Percentiles rank a stretch among this genome's conserved stretches.
Conservation (phyloP, 2,888 invertebrate genomes). For the Agonopterix arenella region DNA sequence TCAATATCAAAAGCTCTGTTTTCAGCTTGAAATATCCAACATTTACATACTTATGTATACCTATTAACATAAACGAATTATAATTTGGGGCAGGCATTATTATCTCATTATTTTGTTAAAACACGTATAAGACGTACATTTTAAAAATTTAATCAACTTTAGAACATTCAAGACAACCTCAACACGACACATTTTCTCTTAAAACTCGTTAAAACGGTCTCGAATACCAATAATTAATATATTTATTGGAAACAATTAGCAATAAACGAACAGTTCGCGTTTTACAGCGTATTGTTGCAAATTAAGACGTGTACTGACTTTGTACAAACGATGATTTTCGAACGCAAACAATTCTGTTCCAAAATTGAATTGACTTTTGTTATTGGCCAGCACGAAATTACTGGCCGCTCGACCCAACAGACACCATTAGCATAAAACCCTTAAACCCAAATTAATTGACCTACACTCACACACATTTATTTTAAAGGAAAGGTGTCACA, state of each 20-base stretch:
- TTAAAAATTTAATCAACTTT: too few species aligned
- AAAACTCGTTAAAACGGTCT: conserved; percentile 14
- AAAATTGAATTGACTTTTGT: conserved; percentile 11
- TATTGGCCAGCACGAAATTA: conserved; percentile 11
- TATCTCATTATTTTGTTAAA: too few species aligned
- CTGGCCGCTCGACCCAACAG: conserved; percentile 1
- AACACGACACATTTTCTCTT: conserved; percentile 14
- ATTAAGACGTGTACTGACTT: conserved; percentile 28
- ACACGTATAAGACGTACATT: too few species aligned
- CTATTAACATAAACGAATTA: too few species aligned
- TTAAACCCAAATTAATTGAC: conserved; percentile 11
- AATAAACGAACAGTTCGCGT: conserved; percentile 32
- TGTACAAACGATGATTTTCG: conserved; percentile 1
- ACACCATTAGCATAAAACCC: conserved; percentile 9
- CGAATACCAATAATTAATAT: conserved; percentile 12
- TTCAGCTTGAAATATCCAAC: too few species aligned
- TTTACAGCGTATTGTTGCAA: conserved; percentile 48
- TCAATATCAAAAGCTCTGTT: too few species aligned
- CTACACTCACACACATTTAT: not conserved
- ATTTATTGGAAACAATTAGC: conserved; percentile 45
- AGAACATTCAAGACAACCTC: not conserved
- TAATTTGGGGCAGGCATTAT: too few species aligned
- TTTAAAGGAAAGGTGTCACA: conserved; percentile 21
- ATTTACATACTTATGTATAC: too few species aligned
- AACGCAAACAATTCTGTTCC: conserved; percentile 5